Percentiles rank a stretch among this genome's conserved stretches.
phyloP scores from a whole-genome alignment of 2,888 invertebrate genomes.

The Euzetes globulus region DNA sequence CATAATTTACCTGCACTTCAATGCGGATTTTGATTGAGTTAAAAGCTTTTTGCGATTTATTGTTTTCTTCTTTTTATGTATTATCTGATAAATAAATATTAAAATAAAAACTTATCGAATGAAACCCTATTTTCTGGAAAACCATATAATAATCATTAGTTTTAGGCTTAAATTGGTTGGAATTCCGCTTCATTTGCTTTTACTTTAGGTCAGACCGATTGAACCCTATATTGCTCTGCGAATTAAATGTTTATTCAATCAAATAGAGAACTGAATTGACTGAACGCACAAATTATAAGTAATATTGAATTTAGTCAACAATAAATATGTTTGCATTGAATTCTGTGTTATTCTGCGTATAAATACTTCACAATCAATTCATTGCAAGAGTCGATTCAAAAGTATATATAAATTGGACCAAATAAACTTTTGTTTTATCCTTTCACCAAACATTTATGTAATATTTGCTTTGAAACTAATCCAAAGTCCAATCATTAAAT shows the following conservation, averaged over 20 bases:
- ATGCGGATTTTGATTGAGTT: conserved; percentile 5
- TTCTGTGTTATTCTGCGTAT: not conserved
- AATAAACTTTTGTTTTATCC: no score
- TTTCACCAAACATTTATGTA: no score
- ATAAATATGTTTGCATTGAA: not conserved
- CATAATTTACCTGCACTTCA: conserved; percentile 20
- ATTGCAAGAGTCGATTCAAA: not conserved
- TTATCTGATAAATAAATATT: not conserved
- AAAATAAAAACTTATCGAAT: not conserved
- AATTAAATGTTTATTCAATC: not conserved
- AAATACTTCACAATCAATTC: not conserved
- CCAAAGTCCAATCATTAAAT: no score
- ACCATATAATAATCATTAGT: conserved; percentile 13
- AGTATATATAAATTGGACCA: no score
- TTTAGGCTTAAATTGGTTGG: not conserved
- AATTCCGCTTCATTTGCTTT: not conserved
- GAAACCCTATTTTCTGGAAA: not conserved
- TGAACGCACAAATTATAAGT: not conserved
- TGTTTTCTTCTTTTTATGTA: conserved; percentile 4
- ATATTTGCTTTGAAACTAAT: no score
- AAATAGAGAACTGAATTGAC: not conserved
- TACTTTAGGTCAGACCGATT: not conserved
- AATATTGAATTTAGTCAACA: not conserved
- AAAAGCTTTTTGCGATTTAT: conserved; percentile 21
- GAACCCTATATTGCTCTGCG: not conserved